Base-by-base conservation (phyloP, 2,888 invertebrate species). In the Chelonus formosanus region DNA sequence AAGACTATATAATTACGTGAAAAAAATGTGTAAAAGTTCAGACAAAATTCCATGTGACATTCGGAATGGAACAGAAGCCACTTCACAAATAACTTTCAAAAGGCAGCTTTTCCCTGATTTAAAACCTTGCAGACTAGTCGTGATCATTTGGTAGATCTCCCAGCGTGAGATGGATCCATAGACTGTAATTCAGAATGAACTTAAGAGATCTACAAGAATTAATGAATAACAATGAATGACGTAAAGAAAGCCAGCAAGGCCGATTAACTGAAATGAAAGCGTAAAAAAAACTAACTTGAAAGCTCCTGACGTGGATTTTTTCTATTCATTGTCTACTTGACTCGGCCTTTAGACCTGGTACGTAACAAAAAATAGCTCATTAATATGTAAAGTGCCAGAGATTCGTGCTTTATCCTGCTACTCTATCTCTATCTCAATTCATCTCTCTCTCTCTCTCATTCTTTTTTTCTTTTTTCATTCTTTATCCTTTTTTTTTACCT, bases 21-120 rank as follows among this genome's bases (percentile, higher is more conserved):
- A 87, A 78, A 92, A 84, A 75, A 92, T 89, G 84, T 92, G 91
- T 69, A 92, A 85, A 76, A 94, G 86, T 85, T 93, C 90, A 31
- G 90, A 91, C 67, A 91, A 87, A 75, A 94, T 85, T 7, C 92
- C 91, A 74, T 89, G 89, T 73, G 89, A 88, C 77, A 88, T 86
- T 72, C 86, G 88, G 78, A 93, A 88, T 68, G 92, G 89, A 68
- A 89, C 86, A 73, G 89, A 87, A 0, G 93, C 90, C 10, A 90
- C 88, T 81, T 94, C 92, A 80, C 94, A 94, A 82, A 94, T 92
- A 74, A 90, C 88, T 76, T 91, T 88, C 72, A 93, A 85, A 75
- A 94, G 83, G 84, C 94, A 94, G 44, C 89, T 88, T 71, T 90
- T 88, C 32, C 81, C 82, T 63, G 78, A 76, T 40, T 74, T 74